Conservation (phyloP, 2,113 vertebrate species). For the Tringa solitaria region DNA sequence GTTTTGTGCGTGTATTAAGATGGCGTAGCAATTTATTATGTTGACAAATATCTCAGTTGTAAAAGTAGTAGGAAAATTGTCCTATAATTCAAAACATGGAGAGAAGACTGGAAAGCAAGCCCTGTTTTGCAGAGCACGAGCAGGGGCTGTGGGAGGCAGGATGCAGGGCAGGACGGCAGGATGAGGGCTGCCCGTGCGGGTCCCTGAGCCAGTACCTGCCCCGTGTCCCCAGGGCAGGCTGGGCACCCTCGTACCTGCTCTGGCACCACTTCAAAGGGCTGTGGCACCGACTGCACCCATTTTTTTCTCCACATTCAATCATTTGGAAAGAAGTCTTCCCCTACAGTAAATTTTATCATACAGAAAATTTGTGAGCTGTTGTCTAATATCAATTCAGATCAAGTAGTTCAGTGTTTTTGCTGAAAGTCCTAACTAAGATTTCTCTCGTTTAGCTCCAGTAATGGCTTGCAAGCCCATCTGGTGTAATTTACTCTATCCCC, state of each 20-base stretch:
- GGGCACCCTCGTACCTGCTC: not conserved
- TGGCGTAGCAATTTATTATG: not conserved
- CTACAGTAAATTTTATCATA: not conserved
- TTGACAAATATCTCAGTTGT: not conserved
- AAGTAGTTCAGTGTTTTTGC: not conserved
- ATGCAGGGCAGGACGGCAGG: not conserved
- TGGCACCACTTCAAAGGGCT: not conserved
- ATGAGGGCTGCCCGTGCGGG: not conserved
- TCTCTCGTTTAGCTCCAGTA: not conserved
- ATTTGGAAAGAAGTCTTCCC: not conserved
- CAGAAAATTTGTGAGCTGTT: not conserved
- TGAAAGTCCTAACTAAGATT: not conserved
- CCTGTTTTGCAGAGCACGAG: not conserved
- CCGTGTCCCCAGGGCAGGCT: rapidly evolving
- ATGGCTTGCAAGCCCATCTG: not conserved
- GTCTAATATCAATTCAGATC: not conserved
- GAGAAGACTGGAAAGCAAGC: not conserved
- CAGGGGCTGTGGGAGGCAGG: not conserved
- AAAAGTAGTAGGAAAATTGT: not conserved
- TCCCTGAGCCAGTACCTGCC: rapidly evolving
- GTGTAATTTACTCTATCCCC: not conserved
- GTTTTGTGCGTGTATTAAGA: not conserved
- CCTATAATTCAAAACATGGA: not conserved
- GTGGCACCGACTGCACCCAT: not conserved
- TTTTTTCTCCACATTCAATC: not conserved